Percentiles rank a stretch among this genome's conserved stretches.
These are phyloP conservation scores for Schizopygopsis malacanthus DNA, from an alignment of 2,797 vertebrate species.

Conservation along the genomic window DNA sequence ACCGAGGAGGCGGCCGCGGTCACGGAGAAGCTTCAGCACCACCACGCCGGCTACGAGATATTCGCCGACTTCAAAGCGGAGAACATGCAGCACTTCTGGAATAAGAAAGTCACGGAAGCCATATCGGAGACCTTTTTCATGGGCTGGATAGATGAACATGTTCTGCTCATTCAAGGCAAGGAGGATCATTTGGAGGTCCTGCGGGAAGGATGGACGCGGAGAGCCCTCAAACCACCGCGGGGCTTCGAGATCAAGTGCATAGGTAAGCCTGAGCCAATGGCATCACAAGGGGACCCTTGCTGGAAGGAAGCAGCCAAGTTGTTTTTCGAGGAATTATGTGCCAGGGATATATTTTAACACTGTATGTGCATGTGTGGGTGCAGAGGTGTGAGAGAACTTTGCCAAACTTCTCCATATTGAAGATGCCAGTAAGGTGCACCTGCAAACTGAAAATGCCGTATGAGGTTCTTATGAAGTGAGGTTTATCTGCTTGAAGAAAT, in stretches of 20 bases:
- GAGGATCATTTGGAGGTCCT: conserved; percentile 91
- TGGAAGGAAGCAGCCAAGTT: background rate
- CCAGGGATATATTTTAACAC: background rate
- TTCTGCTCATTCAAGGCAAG: conserved; percentile 91
- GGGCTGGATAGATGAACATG: conserved; percentile 94
- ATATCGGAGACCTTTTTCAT: conserved; percentile 92
- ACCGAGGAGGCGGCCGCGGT: conserved; percentile 58
- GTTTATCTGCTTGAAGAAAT: background rate
- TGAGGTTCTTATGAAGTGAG: background rate
- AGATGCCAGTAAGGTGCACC: background rate
- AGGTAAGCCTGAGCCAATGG: conserved; percentile 76
- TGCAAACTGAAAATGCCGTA: background rate
- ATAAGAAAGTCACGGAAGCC: conserved; percentile 88
- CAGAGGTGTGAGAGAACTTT: background rate
- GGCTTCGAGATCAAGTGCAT: conserved; percentile 91
- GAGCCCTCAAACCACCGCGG: conserved; percentile 86
- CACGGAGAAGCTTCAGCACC: conserved; percentile 73
- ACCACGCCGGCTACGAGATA: conserved; percentile 90
- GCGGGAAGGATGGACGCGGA: conserved; percentile 89
- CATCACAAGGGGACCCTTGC: background rate
- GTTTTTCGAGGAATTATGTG: background rate
- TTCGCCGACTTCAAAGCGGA: conserved; percentile 95
- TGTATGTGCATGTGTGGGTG: background rate
- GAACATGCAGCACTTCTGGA: conserved; percentile 98
- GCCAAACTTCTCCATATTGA: background rate